These are phyloP conservation scores for Cryptotermes secundus DNA, from an alignment of 1,140 invertebrate genomes.

Conservation along the genomic window DNA sequence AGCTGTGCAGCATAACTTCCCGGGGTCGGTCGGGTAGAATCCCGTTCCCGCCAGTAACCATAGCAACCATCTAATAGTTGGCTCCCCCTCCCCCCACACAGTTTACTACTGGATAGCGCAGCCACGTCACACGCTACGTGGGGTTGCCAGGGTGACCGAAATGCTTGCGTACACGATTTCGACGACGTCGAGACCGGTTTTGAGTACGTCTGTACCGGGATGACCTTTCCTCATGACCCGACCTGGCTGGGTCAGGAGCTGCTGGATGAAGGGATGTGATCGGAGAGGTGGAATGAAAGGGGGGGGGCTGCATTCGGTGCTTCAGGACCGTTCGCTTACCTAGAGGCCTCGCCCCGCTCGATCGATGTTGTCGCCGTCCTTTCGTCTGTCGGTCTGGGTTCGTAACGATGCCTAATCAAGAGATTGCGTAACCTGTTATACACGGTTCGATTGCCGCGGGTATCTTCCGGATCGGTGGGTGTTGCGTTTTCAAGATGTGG, in stretches of 20 bases:
- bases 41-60: constrained; percentile 1
- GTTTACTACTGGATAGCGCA: constrained; percentile 2
- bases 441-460: too few species aligned
- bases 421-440: not conserved
- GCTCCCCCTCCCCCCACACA: not conserved
- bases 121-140: not conserved
- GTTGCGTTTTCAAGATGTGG: too few species aligned
- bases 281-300: not conserved
- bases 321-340: not conserved
- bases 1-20: not conserved
- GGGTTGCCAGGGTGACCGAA: constrained; percentile 12
- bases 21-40: not conserved
- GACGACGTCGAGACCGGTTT: not conserved
- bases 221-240: constrained; percentile 11
- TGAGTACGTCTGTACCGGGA: not conserved
- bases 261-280: not conserved
- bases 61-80: not conserved
- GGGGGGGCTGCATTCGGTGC: not conserved
- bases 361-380: not conserved
- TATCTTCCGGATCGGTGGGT: too few species aligned
- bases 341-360: not conserved
- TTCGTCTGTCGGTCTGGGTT: not conserved
- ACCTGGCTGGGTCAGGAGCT: constrained; percentile 12
- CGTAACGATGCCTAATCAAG: not conserved
- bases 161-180: not conserved